Evolutionary conservation across 2,113 vertebrate species (phyloP).

Genomic region (Neotragus moschatus): DNA sequence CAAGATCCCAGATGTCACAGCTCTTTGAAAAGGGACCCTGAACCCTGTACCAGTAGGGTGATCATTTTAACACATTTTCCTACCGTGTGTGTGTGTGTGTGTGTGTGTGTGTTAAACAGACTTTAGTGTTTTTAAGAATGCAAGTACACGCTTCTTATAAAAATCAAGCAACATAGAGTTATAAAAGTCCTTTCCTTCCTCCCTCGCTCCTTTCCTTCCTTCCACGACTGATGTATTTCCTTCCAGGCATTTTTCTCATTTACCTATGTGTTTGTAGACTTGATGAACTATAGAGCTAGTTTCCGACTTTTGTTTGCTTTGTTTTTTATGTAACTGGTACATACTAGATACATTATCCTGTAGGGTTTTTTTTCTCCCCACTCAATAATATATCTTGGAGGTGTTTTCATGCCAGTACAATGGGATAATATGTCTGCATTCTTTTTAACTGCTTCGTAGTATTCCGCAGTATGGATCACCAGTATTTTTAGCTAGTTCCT

Average conservation of each 20-base stretch:
- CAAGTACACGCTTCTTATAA: background rate
- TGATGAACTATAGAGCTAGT: background rate
- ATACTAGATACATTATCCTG: background rate
- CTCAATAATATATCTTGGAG: background rate
- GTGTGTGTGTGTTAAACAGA: background rate
- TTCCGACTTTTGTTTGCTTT: background rate
- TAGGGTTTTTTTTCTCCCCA: background rate
- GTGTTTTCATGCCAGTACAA: background rate
- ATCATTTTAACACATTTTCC: background rate
- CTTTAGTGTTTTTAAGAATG: slow-evolving; percentile 9
- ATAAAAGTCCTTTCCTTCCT: background rate
- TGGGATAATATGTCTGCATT: no score
- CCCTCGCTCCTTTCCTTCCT: background rate
- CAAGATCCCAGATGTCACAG: background rate
- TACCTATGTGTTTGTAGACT: background rate
- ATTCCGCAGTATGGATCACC: background rate
- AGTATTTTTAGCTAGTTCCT: background rate
- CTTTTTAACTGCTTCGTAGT: background rate
- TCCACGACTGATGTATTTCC: background rate
- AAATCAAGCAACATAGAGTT: background rate
- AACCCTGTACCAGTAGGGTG: background rate
- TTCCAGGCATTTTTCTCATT: background rate
- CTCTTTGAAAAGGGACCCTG: slow-evolving; percentile 8
- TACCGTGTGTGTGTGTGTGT: background rate
- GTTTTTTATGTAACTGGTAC: background rate